Evolutionary conservation across 2,888 invertebrate species (phyloP), one percentile per base, ranked within the genome.

Genomic region (Isotomurus palustris): DNA sequence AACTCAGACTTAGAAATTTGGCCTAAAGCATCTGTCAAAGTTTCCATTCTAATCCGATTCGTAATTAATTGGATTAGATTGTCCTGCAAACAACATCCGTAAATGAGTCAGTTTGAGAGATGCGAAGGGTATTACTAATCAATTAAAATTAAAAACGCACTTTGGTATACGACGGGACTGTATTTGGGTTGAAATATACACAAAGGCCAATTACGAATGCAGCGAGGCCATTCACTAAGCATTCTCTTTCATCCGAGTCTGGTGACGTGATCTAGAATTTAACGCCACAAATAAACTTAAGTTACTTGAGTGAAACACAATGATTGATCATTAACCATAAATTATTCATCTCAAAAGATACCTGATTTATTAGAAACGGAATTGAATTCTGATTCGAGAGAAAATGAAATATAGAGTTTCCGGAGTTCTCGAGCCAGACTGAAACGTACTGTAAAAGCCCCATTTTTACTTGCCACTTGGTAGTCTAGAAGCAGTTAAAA

Each of bases 171-270:
- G 82, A 83, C 14, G 82, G 79, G 8, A 88, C 84, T 0, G 86
- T 83, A 72, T 91, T 87, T 66, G 92, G 90, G 72, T 92, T 94
- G 76, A 88, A 92, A 72, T 87, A 84, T 24, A 96, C 83, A 75
- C 94, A 93, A 53, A 96, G 81, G 1, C 94, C 96, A 73, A 99
- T 85, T 2, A 96, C 80, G 75, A 96, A 91, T 1, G 97, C 93
- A 73, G 90, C 88, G 66, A 94, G 79, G 2, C 92, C 92, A 73
- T 90, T 88, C 36, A 95, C 81, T 24, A 96, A 78, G 73, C 84
- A 85, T 74, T 95, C 96, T 74, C 88, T 86, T 69, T 93, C 89
- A 74, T 96, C 96, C 60, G 90, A 89, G 71, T 94, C 95, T 71
- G 83, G 85, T 57, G 87, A 84, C 68, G 84, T 83, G 1, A 85